These are phyloP conservation scores for Agapornis canus DNA, from an alignment of 2,797 vertebrate species.

Conservation along the genomic window DNA sequence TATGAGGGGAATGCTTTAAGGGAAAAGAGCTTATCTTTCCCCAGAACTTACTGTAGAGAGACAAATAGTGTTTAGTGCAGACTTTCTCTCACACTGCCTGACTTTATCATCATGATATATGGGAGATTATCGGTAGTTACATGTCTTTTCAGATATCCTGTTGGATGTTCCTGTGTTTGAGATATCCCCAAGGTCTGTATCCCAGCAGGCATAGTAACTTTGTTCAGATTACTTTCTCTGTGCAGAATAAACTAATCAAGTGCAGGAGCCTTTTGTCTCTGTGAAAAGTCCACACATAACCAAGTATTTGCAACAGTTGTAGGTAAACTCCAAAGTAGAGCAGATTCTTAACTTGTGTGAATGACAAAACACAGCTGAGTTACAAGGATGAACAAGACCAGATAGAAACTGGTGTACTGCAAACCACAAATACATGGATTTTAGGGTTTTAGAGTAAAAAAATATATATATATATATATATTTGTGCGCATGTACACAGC, in stretches of 20 bases:
- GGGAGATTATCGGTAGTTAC: background rate
- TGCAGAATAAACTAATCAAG: background rate
- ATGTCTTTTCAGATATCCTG: background rate
- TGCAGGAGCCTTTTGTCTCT: background rate
- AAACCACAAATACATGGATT: background rate
- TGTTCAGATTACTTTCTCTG: background rate
- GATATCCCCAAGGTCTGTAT: background rate
- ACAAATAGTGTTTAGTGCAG: background rate
- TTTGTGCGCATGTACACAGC: background rate
- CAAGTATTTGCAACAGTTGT: background rate
- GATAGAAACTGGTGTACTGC: background rate
- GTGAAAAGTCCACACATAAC: background rate
- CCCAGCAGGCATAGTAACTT: background rate
- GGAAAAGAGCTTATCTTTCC: background rate
- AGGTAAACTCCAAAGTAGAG: background rate
- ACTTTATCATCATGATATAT: background rate
- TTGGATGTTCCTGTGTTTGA: background rate
- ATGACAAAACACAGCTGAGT: background rate
- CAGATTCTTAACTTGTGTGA: background rate
- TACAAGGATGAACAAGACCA: background rate
- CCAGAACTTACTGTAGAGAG: background rate
- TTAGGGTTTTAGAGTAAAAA: background rate
- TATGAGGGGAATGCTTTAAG: background rate
- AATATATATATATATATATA: background rate
- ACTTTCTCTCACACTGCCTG: background rate